phyloP scores from a whole-genome alignment of 2,888 invertebrate genomes.

The Heterodera filipjevi region DNA sequence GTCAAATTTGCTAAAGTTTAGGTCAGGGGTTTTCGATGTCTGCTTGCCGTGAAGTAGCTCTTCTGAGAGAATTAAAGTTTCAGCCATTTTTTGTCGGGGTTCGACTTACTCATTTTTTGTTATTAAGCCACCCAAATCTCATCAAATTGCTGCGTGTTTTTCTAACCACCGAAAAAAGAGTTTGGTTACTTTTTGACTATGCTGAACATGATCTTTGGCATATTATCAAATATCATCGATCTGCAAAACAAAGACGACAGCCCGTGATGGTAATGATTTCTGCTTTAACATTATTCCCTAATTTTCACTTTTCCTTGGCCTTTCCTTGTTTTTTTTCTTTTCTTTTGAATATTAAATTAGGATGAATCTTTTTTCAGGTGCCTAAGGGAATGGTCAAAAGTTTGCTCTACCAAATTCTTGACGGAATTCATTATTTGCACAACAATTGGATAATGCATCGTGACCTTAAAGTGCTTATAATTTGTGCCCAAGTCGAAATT shows the following conservation, averaged over 20 bases:
- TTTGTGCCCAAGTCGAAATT: background rate
- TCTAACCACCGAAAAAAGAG: slow-evolving; percentile 77
- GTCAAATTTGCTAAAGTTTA: background rate
- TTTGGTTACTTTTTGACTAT: slow-evolving; percentile 92
- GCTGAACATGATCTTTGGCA: slow-evolving; percentile 99
- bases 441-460: slow-evolving; percentile 98
- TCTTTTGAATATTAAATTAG: no score
- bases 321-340: background rate
- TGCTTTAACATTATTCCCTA: background rate
- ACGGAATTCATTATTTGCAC: slow-evolving; percentile 97
- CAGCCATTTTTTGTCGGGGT: background rate
- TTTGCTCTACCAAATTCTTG: slow-evolving; percentile 92
- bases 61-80: slow-evolving; percentile 83
- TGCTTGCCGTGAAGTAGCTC: slow-evolving; percentile 90
- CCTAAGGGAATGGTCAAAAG: slow-evolving; percentile 84
- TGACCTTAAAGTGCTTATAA: slow-evolving; percentile 73
- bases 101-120: slow-evolving; percentile 3
- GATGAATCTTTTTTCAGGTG: slow-evolving; percentile 41
- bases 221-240: slow-evolving; percentile 96
- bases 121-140: slow-evolving; percentile 79
- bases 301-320: background rate
- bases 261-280: slow-evolving; percentile 67
- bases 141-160: slow-evolving; percentile 94
- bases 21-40: slow-evolving; percentile 98
- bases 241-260: slow-evolving; percentile 85